These are phyloP conservation scores for Thunnus thynnus DNA, from an alignment of 2,113 vertebrate species.

Conservation along the genomic window DNA sequence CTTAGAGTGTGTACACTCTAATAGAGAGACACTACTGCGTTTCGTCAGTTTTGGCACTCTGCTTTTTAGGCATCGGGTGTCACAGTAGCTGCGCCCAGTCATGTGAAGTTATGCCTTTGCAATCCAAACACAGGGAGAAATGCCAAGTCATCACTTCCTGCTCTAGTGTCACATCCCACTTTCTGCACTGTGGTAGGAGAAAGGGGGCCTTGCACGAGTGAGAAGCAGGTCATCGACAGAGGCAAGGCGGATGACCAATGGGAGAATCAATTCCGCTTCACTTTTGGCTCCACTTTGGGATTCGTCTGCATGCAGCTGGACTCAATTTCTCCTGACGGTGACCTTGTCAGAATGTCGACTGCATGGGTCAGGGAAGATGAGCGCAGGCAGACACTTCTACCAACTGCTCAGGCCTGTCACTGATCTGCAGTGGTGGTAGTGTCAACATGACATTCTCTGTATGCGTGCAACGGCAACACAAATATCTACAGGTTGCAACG, in stretches of 20 bases:
- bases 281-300: conserved; percentile 7
- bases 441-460: conserved; percentile 73
- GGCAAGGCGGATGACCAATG: conserved; percentile 4
- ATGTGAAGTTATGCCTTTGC: conserved; percentile 60
- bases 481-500: conserved; percentile 29
- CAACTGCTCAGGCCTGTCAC: conserved; percentile 48
- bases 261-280: not conserved
- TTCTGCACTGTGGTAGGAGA: not conserved
- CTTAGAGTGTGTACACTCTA: conserved; percentile 20
- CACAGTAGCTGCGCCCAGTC: conserved; percentile 51
- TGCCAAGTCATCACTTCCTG: conserved; percentile 72
- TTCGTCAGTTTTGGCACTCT: conserved; percentile 25
- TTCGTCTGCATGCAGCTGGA: conserved; percentile 1
- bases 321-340: conserved; percentile 35
- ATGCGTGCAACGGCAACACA: conserved; percentile 63
- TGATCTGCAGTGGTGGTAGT: conserved; percentile 51
- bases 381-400: conserved; percentile 26
- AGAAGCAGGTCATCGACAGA: conserved; percentile 22
- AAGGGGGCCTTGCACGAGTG: conserved; percentile 16
- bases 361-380: conserved; percentile 46
- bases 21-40: conserved; percentile 6
- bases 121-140: conserved; percentile 65
- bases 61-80: conserved; percentile 53
- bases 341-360: conserved; percentile 63
- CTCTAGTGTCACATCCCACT: conserved; percentile 54